Conservation (phyloP, 2,888 invertebrate genomes). For the Dioctria linearis region DNA sequence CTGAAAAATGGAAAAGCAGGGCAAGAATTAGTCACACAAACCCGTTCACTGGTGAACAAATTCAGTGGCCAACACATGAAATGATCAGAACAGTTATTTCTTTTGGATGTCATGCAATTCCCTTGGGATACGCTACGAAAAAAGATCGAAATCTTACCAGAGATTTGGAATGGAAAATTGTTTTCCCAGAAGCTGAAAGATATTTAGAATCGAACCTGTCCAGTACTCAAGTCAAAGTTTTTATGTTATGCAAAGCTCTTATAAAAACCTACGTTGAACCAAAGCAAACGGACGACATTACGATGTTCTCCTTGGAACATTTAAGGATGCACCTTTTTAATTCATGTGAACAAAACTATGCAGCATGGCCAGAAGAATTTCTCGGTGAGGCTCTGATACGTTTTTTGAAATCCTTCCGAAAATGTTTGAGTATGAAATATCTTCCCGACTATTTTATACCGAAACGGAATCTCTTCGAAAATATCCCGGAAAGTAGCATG, state of each 20-base stretch:
- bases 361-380: conserved; percentile 82
- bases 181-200: conserved; percentile 83
- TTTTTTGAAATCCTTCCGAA: conserved; percentile 77
- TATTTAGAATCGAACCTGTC: conserved; percentile 82
- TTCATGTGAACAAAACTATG: conserved; percentile 82
- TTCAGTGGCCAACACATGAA: conserved; percentile 80
- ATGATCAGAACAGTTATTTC: conserved; percentile 79
- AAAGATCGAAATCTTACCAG: conserved; percentile 75
- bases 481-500: conserved; percentile 77
- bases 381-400: conserved; percentile 78
- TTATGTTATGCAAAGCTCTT: conserved; percentile 79
- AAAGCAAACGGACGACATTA: conserved; percentile 72
- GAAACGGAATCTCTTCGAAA: conserved; percentile 81
- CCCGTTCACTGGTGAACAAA: conserved; percentile 74
- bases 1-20: conserved; percentile 79
- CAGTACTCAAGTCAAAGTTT: conserved; percentile 80
- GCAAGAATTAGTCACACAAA: conserved; percentile 74
- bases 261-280: conserved; percentile 81
- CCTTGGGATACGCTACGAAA: conserved; percentile 79
- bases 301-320: conserved; percentile 79
- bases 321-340: conserved; percentile 83
- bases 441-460: conserved; percentile 83
- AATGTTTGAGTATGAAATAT: conserved; percentile 75
- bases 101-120: conserved; percentile 80
- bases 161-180: conserved; percentile 84